Conservation (phyloP, 1,140 invertebrate species). For the Trinorchestia longiramus region DNA sequence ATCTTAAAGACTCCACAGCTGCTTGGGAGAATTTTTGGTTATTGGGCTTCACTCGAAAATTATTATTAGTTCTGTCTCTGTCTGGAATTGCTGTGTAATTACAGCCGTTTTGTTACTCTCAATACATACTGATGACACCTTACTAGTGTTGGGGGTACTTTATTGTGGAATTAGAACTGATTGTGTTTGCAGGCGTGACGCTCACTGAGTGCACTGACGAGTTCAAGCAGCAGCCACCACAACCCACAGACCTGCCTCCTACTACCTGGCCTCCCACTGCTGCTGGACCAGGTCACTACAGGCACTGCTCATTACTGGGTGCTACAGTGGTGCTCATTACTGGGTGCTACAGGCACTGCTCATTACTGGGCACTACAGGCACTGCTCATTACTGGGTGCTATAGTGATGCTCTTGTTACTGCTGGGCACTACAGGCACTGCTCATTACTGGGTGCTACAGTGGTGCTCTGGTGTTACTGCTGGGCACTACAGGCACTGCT, state of each 20-base stretch:
- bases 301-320: not conserved
- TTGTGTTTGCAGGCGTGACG: not conserved
- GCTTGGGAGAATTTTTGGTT: not conserved
- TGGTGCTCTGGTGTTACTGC: too few relatives aligned
- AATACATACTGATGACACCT: not conserved
- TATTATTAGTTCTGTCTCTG: not conserved
- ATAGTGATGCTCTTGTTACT: not conserved
- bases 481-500: too few relatives aligned
- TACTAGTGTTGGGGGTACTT: not conserved
- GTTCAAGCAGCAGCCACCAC: slow-evolving; percentile 24
- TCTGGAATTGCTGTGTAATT: too few relatives aligned
- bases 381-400: too few relatives aligned
- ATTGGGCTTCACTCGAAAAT: not conserved
- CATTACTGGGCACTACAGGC: too few relatives aligned
- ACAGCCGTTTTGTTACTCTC: not conserved
- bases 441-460: not conserved
- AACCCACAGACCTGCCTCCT: not conserved
- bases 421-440: not conserved
- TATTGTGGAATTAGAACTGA: not conserved
- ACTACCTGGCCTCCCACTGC: not conserved
- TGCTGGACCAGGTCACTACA: not conserved
- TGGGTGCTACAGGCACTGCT: too few relatives aligned
- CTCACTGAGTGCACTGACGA: slow-evolving; percentile 39
- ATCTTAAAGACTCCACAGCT: not conserved
- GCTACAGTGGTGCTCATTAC: not conserved